Conservation (phyloP, 2,888 invertebrate genomes). For the Drosophila infuscata region DNA sequence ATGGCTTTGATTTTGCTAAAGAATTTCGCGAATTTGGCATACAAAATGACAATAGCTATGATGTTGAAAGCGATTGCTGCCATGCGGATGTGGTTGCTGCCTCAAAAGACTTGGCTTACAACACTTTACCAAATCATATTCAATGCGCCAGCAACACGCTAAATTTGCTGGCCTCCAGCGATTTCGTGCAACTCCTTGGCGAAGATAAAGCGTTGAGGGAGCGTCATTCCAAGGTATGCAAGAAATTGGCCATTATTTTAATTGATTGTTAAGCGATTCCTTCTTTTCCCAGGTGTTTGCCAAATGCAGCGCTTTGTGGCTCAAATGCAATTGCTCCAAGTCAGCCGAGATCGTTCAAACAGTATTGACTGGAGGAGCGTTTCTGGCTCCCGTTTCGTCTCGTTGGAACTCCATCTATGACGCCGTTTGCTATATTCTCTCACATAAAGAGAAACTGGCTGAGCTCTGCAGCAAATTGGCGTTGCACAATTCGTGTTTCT, state of each 20-base stretch:
- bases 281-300: constrained; percentile 29
- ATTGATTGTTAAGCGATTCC: not conserved
- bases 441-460: constrained; percentile 32
- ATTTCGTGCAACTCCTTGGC: constrained; percentile 32
- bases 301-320: constrained; percentile 47
- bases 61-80: not conserved
- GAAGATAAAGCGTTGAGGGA: constrained; percentile 21
- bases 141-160: constrained; percentile 34
- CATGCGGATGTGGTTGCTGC: not conserved
- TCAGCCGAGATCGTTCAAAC: constrained; percentile 8
- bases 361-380: constrained; percentile 22
- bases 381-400: constrained; percentile 8
- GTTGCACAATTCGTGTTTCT: constrained; percentile 42
- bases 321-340: constrained; percentile 20
- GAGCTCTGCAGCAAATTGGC: constrained; percentile 38
- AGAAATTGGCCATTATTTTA: not conserved
- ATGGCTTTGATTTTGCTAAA: not conserved
- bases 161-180: constrained; percentile 28
- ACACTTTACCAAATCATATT: constrained; percentile 31
- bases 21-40: constrained; percentile 35
- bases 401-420: constrained; percentile 50
- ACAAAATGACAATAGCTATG: not conserved
- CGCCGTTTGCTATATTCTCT: constrained; percentile 35
- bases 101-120: not conserved
- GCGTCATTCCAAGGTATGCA: constrained; percentile 31